These are phyloP conservation scores for Champsocephalus gunnari DNA, from an alignment of 2,797 vertebrate genomes.

Conservation along the genomic window DNA sequence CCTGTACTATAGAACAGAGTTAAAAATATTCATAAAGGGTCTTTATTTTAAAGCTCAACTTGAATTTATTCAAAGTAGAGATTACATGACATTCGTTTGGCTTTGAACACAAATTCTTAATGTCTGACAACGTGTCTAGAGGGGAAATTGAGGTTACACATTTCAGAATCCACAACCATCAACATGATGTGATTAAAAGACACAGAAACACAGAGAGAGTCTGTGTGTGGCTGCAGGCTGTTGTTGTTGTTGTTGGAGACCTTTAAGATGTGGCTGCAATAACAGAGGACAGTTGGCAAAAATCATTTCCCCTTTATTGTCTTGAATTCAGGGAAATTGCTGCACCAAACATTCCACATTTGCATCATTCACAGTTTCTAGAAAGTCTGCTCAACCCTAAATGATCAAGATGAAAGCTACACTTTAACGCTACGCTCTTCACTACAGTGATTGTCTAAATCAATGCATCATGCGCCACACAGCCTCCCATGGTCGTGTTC, in stretches of 20 bases:
- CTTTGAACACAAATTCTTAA: no score
- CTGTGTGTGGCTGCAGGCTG: slow-evolving; percentile 18
- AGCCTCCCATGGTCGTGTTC: slow-evolving; percentile 4
- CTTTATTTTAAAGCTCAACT: background rate
- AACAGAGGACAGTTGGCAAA: slow-evolving; percentile 4
- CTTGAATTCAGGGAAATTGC: no score
- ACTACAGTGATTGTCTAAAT: background rate
- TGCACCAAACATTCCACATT: background rate
- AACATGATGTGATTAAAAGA: background rate
- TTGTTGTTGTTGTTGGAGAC: slow-evolving; percentile 2
- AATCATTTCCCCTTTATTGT: background rate
- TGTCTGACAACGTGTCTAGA: background rate
- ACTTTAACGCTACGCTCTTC: background rate
- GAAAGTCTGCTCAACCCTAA: background rate
- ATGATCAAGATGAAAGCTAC: background rate
- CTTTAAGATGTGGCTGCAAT: slow-evolving; percentile 1
- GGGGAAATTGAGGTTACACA: background rate
- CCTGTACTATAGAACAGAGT: background rate
- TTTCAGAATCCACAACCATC: background rate
- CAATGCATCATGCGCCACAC: background rate
- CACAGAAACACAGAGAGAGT: background rate
- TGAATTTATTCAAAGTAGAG: background rate
- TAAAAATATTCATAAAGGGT: background rate
- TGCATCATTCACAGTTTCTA: background rate
- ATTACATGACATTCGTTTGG: background rate